These are phyloP conservation scores for Schizotus pectinicornis DNA, from an alignment of 2,888 invertebrate genomes.

Conservation along the genomic window DNA sequence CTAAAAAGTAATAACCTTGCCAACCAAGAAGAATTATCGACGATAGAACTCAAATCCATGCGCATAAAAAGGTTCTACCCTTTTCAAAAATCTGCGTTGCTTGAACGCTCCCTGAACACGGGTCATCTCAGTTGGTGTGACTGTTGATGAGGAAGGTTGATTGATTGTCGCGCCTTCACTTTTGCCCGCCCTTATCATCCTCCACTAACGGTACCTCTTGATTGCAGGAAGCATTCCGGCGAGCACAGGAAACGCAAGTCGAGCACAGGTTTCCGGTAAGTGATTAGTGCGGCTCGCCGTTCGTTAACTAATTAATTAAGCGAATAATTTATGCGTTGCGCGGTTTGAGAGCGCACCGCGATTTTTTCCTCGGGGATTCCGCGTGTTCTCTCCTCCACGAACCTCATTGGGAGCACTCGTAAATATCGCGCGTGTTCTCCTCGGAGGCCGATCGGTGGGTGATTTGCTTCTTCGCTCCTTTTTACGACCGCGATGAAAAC, in stretches of 20 bases:
- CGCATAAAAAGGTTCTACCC: too few species aligned
- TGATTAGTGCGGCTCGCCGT: slow-evolving; percentile 30
- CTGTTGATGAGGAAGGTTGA: too few species aligned
- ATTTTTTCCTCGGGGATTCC: slow-evolving; percentile 6
- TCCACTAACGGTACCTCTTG: slow-evolving; percentile 18
- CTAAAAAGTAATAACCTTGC: too few species aligned
- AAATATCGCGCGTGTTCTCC: too few species aligned
- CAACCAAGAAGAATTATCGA: too few species aligned
- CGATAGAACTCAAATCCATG: too few species aligned
- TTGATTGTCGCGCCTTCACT: too few species aligned
- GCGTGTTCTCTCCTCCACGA: background rate
- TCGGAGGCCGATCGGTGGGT: too few species aligned
- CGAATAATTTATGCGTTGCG: background rate
- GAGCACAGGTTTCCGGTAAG: slow-evolving; percentile 58
- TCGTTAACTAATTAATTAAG: slow-evolving; percentile 19
- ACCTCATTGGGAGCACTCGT: background rate
- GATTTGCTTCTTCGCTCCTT: background rate
- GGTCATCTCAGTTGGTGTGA: background rate
- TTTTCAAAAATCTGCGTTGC: too few species aligned
- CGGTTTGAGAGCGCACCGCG: background rate
- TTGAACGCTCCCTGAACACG: background rate
- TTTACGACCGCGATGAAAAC: too few species aligned
- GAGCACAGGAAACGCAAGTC: slow-evolving; percentile 56
- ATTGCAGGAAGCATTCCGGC: slow-evolving; percentile 58
- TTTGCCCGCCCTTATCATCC: too few species aligned